Conservation (phyloP, 2,888 invertebrate genomes). For the Plutella xylostella region DNA sequence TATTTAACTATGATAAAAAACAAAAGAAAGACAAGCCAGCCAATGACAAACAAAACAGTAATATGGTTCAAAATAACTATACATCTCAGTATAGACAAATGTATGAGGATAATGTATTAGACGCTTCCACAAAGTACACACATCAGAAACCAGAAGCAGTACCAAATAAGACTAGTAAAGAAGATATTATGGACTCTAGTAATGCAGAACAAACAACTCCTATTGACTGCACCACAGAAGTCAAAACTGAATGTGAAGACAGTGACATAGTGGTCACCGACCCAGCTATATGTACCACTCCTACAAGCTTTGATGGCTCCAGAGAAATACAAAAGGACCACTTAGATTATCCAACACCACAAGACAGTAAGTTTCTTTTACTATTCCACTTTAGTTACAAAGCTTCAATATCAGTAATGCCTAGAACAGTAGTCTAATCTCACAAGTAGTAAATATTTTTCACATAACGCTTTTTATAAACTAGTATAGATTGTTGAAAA, state of each 20-base stretch:
- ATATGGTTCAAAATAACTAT: constrained; percentile 32
- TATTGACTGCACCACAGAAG: constrained; percentile 35
- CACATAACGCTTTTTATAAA: not conserved
- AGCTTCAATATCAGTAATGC: no score
- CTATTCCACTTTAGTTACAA: not conserved
- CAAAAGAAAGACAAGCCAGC: constrained; percentile 47
- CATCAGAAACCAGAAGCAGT: constrained; percentile 26
- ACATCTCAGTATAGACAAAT: constrained; percentile 45
- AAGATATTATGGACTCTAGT: constrained; percentile 27
- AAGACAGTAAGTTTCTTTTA: constrained; percentile 52
- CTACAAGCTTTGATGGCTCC: constrained; percentile 41
- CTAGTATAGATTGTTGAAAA: constrained; percentile 57
- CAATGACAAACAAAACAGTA: constrained; percentile 34
- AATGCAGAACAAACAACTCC: constrained; percentile 28
- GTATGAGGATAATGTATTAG: constrained; percentile 47
- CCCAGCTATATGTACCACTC: constrained; percentile 49
- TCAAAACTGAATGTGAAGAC: constrained; percentile 62
- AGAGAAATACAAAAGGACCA: constrained; percentile 45
- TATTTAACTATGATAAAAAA: constrained; percentile 48
- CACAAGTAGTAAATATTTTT: not conserved
- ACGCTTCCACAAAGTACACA: constrained; percentile 40
- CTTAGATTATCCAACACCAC: constrained; percentile 51
- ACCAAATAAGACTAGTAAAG: constrained; percentile 28
- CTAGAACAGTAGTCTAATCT: not conserved
- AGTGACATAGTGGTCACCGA: constrained; percentile 57